A percentile compares a stretch with the other conserved stretches of the same genome.
Evolutionary conservation across 2,888 invertebrate species (phyloP).

Genomic region (Meganola albula): DNA sequence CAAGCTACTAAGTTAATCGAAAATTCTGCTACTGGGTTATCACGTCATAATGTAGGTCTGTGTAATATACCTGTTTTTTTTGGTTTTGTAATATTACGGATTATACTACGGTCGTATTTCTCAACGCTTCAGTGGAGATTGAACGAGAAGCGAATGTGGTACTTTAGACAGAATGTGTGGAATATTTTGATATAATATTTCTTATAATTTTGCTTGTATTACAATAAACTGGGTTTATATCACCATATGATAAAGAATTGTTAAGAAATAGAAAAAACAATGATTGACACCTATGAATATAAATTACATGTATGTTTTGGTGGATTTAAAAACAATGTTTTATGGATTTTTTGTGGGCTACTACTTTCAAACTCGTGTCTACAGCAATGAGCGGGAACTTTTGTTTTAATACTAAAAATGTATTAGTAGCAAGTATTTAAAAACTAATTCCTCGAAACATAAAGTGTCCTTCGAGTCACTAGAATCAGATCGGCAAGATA

Average conservation of each 20-base stretch:
- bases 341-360: too few relatives aligned
- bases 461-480: constrained; percentile 26
- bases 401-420: too few relatives aligned
- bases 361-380: too few relatives aligned
- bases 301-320: too few relatives aligned
- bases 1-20: constrained; percentile 56
- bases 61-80: constrained; percentile 60
- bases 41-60: constrained; percentile 54
- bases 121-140: constrained; percentile 53
- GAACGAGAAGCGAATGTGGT: constrained; percentile 51
- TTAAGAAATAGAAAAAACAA: too few relatives aligned
- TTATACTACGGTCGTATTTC: constrained; percentile 60
- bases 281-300: too few relatives aligned
- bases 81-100: constrained; percentile 48
- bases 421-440: too few relatives aligned
- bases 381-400: too few relatives aligned
- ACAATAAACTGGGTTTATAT: too few relatives aligned
- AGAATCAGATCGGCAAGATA: constrained; percentile 43
- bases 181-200: constrained; percentile 10
- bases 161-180: constrained; percentile 38
- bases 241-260: too few relatives aligned
- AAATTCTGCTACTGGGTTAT: constrained; percentile 58
- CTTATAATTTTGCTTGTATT: too few relatives aligned
- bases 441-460: constrained; percentile 24
- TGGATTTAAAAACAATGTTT: too few relatives aligned